Evolutionary conservation across 2,888 invertebrate genomes (phyloP).

Genomic region (Strigamia transsilvanica): DNA sequence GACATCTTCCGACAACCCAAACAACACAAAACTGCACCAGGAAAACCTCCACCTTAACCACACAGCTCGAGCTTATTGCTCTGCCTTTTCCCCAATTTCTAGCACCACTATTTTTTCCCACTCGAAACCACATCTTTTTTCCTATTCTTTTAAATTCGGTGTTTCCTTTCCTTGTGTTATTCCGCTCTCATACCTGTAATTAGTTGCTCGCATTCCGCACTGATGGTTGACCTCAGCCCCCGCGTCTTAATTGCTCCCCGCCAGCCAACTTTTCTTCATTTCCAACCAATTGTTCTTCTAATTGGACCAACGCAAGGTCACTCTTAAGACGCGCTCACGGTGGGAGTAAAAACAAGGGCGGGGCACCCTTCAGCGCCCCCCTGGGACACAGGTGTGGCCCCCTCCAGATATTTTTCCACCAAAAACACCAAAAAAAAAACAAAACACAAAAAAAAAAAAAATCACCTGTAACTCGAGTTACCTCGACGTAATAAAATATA

Average conservation of each 20-base stretch:
- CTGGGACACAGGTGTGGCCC: not conserved
- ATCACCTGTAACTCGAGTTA: not conserved
- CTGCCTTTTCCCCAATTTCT: not conserved
- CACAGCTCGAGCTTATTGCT: not conserved
- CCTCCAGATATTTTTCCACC: not conserved
- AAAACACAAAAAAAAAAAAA: not conserved
- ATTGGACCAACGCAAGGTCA: conserved; percentile 28
- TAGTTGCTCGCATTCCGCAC: conserved; percentile 38
- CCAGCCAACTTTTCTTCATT: conserved; percentile 36
- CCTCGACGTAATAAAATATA: not conserved
- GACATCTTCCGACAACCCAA: not conserved
- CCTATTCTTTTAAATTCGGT: conserved; percentile 27
- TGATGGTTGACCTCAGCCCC: conserved; percentile 41
- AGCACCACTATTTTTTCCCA: not conserved
- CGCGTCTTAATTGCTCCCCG: conserved; percentile 41
- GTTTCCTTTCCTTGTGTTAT: conserved; percentile 26
- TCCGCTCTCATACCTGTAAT: conserved; percentile 35
- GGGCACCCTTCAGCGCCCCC: not conserved
- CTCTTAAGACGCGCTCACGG: not conserved
- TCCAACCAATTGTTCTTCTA: conserved; percentile 36
- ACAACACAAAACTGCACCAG: not conserved
- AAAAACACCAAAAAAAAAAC: not conserved
- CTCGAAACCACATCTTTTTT: not conserved
- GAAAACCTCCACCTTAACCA: not conserved
- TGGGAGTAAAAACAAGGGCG: conserved; percentile 31